Evolutionary conservation across 2,888 invertebrate genomes (phyloP), one percentile per base, ranked within the genome.

Genomic region (Orthonevra nobilis): DNA sequence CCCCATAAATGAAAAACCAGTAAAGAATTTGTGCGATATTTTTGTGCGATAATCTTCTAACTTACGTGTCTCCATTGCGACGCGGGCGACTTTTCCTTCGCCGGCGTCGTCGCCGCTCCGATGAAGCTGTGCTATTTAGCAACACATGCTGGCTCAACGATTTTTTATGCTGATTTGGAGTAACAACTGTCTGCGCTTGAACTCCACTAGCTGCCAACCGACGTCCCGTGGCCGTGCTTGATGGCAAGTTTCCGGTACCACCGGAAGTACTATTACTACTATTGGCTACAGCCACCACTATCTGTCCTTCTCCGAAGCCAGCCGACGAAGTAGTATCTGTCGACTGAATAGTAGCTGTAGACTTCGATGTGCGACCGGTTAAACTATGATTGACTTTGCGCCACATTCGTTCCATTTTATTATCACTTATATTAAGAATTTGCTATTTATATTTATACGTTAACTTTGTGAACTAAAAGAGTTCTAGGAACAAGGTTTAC

Each of bases 361-460:
- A 81, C 44, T 84, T 79, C 9, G 85, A 81, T 12, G 86, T 85
- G 69, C 86, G 86, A 28, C 84, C 84, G 10, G 84, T 83, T 77
- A 89, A 84, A 70, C 89, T 89, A 82, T 89, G 88, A 84, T 89
- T 89, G 52, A 89, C 88, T 84, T 88, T 89, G 68, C 89, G 87
- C 89, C 89, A 89, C 88, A 89, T 88, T 81, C 88, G 87, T 82
- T 89, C 89, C 89, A 89, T 89, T 36, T 50, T 60, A 9, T 56
- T 28, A 19, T 10, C 40, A 44, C 10, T 32, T 9, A 7, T 42
- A 38, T 15, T 63, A 48, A 70, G 36, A 42, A 26, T 42, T 60
- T 44, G 32, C 38, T 36, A 50, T 50, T 10, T 52, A 28, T 10
- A 30, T 30, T 23, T 23, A 5, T 48, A 23, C 30, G 4, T 19